Percentiles rank a stretch among this genome's conserved stretches.
phyloP scores from a whole-genome alignment of 2,797 vertebrate species.

The Varecia variegata region DNA sequence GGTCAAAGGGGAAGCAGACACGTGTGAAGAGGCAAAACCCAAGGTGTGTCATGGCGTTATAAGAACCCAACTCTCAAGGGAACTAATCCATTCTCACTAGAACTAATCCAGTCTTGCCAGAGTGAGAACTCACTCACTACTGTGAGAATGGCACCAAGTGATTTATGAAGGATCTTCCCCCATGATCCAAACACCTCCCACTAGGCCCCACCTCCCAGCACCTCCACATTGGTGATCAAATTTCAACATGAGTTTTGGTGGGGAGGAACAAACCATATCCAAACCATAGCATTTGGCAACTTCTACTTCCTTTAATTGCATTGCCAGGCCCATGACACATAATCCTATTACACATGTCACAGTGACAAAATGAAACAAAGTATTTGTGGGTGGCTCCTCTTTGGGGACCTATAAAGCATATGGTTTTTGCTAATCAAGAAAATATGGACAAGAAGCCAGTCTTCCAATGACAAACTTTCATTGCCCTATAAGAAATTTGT shows the following conservation, averaged over 20 bases:
- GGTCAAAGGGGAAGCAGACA: background rate
- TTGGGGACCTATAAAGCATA: background rate
- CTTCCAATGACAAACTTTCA: constrained; percentile 13
- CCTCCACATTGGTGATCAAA: background rate
- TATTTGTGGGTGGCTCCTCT: background rate
- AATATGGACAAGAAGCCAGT: background rate
- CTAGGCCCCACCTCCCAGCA: background rate
- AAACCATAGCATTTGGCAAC: background rate
- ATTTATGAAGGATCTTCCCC: background rate
- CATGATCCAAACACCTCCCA: background rate
- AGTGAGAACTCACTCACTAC: background rate
- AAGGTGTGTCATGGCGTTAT: background rate
- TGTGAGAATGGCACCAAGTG: background rate
- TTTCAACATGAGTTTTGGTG: background rate
- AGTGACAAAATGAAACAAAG: background rate
- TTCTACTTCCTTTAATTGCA: background rate
- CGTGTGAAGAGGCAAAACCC: background rate
- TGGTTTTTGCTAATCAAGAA: constrained; percentile 32
- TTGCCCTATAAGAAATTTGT: background rate
- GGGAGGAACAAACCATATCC: background rate
- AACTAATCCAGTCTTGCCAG: background rate
- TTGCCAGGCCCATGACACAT: background rate
- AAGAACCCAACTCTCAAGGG: background rate
- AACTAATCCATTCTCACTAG: background rate
- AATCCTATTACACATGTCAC: background rate